Percentiles rank a stretch among this genome's conserved stretches.
Conservation (phyloP, 2,888 invertebrate species). For the Arctia plantaginis region DNA sequence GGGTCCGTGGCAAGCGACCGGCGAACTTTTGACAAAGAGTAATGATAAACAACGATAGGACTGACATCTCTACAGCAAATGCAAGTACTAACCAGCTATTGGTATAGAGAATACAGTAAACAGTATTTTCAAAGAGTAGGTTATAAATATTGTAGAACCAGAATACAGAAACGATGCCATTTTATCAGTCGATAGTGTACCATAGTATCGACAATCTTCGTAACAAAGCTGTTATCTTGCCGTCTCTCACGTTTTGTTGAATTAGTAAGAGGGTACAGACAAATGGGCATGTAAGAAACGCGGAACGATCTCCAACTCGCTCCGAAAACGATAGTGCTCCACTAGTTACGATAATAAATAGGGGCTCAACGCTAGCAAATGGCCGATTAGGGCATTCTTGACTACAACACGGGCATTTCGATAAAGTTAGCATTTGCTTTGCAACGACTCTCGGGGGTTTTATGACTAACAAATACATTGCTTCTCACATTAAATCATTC, state of each 20-base stretch:
- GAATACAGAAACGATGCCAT: constrained; percentile 29
- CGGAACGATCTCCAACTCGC: constrained; percentile 71
- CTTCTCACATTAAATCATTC: constrained; percentile 68
- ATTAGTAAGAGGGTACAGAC: constrained; percentile 80
- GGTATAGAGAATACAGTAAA: too few relatives aligned
- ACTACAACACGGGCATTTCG: constrained; percentile 79
- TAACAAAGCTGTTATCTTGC: constrained; percentile 73
- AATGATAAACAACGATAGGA: constrained; percentile 61
- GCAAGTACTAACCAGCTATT: constrained; percentile 8
- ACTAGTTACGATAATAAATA: constrained; percentile 83
- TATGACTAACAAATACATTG: constrained; percentile 71
- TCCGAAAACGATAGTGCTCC: constrained; percentile 78
- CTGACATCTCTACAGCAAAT: constrained; percentile 47
- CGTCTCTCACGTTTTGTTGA: constrained; percentile 75
- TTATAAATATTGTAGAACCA: constrained; percentile 44
- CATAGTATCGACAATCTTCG: constrained; percentile 68
- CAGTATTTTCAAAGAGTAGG: constrained; percentile 29
- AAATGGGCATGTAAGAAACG: constrained; percentile 75
- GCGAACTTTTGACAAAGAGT: constrained; percentile 72
- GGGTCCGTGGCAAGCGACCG: constrained; percentile 41
- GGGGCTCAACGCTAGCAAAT: constrained; percentile 77
- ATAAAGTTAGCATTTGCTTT: constrained; percentile 80
- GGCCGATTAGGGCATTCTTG: constrained; percentile 81
- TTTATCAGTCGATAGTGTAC: constrained; percentile 51
- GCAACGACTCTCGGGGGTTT: constrained; percentile 75